These are phyloP conservation scores for Aethes cnicana DNA, from an alignment of 2,888 invertebrate genomes.

Conservation along the genomic window DNA sequence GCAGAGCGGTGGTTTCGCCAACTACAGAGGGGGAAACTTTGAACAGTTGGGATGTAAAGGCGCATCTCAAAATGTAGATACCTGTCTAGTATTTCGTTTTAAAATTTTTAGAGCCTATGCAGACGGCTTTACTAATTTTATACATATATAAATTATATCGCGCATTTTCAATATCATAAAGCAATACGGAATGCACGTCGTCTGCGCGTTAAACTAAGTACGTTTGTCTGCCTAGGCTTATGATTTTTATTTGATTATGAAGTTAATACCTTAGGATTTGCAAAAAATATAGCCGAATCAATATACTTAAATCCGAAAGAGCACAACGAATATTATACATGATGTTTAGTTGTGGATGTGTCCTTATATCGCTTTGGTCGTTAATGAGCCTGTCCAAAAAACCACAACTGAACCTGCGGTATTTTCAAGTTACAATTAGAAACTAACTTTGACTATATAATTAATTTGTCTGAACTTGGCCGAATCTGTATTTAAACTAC, in stretches of 20 bases:
- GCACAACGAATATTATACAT: constrained; percentile 34
- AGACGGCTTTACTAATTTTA: no score
- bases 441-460: constrained; percentile 30
- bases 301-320: no score
- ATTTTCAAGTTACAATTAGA: constrained; percentile 45
- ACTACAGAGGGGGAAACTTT: constrained; percentile 36
- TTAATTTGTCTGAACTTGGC: constrained; percentile 13
- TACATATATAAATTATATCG: no score
- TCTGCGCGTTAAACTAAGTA: no score
- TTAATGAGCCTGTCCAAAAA: constrained; percentile 44
- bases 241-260: no score
- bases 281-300: no score
- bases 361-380: constrained; percentile 41
- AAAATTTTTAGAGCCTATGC: no score
- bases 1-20: constrained; percentile 39
- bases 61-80: constrained; percentile 28
- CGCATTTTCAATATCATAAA: no score
- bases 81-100: constrained; percentile 31
- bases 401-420: constrained; percentile 44
- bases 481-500: no score
- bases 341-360: constrained; percentile 31
- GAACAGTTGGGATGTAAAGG: constrained; percentile 33
- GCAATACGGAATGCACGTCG: no score
- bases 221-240: no score
- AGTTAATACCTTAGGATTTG: no score